Evolutionary conservation across 2,113 vertebrate species (phyloP).

Genomic region (Protobothrops flavoviridis): DNA sequence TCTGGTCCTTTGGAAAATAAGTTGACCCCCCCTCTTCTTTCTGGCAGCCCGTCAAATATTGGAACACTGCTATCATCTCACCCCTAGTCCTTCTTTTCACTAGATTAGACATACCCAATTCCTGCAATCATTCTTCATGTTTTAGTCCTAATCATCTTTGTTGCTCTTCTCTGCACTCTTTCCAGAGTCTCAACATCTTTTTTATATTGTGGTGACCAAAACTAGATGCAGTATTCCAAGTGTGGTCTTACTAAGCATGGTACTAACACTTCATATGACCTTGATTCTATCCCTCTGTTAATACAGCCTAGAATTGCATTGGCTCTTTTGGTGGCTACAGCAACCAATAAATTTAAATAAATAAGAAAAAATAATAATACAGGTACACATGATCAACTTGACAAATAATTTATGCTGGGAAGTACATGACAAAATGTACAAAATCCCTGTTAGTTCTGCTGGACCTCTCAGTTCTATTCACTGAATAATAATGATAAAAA

Average conservation of each 20-base stretch:
- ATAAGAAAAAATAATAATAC: not conserved
- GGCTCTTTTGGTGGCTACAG: not conserved
- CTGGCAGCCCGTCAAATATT: too few species aligned
- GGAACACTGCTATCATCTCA: too few species aligned
- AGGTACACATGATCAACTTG: not conserved
- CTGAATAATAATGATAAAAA: not conserved
- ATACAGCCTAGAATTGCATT: not conserved
- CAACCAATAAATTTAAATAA: not conserved
- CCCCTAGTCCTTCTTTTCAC: too few species aligned
- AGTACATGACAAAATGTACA: not conserved
- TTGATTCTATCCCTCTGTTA: not conserved
- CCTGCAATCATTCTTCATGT: too few species aligned
- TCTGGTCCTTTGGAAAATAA: too few species aligned
- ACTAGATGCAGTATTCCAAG: not conserved
- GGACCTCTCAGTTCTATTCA: not conserved
- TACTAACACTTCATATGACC: not conserved
- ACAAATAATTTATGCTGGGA: not conserved
- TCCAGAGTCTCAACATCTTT: too few species aligned
- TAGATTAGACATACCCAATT: too few species aligned
- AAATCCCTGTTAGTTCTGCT: not conserved
- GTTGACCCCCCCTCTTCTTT: too few species aligned
- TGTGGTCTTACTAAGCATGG: not conserved
- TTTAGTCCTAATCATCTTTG: too few species aligned
- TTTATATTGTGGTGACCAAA: not conserved
- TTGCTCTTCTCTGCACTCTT: too few species aligned